Evolutionary conservation across 2,888 invertebrate species (phyloP), one percentile per base, ranked within the genome.

Genomic region (Creontiades dilutus): DNA sequence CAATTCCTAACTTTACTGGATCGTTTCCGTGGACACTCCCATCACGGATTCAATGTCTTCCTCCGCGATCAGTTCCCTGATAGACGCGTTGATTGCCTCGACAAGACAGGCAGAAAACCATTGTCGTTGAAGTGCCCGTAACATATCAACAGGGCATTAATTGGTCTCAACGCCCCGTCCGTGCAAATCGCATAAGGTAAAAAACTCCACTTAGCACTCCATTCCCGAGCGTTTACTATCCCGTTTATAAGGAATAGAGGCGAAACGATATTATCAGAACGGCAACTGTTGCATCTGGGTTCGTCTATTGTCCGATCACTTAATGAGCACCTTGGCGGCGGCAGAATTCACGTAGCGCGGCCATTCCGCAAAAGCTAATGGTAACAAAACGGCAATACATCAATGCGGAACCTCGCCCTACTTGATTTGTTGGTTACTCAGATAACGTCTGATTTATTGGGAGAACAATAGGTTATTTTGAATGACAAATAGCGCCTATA

Each of bases 381-480:
- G 27, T 68, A 68, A 68, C 68, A 68, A 23, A 68, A 5, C 68
- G 68, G 68, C 68, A 68, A 23, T 68, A 68, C 68, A 68, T 68
- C 68, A 68, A 68, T 68, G 23, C 19, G 19, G 12, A 68, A 68
- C 68, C 68, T 27, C 68, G 68, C 68, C 68, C 68, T 68, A 7
- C 68, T 68, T 68, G 68, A 68, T 68, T 68, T 68, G 68, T 68
- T 68, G 11, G 68, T 23, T 27, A 68, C 68, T 68, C 68, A 27
- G 68, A 23, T 68, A 11, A 23, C 23, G 23, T 19, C 13, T 68
- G 68, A 68, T 68, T 68, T 68, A 68, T 68, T 68, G 13, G 68
- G 23, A 68, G 68, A 68, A 68, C 68, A 68, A 68, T 68, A 19
- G 68, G 68, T 68, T 68, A 68, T 68, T 68, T 68, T 68, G 68